Evolutionary conservation across 2,113 vertebrate species (phyloP).

Genomic region (Cottus gobio): DNA sequence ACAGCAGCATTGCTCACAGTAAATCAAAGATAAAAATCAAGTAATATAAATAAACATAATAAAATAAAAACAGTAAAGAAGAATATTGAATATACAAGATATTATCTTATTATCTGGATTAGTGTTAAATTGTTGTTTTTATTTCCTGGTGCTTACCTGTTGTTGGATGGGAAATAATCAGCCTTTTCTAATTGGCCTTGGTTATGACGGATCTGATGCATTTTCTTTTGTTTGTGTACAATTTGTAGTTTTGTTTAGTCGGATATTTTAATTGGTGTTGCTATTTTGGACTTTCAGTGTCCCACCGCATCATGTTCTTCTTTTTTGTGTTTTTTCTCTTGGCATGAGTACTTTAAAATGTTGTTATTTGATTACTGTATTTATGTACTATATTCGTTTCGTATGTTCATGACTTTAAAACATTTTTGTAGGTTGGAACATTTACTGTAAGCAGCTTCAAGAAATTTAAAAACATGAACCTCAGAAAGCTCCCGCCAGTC

Average conservation of each 20-base stretch:
- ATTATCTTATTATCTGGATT: not conserved
- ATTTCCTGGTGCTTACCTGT: not conserved
- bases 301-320: not conserved
- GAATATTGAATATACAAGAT: no score
- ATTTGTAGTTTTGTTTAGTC: not conserved
- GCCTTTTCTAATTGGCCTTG: not conserved
- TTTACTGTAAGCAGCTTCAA: not conserved
- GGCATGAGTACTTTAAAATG: not conserved
- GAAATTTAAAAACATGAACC: not conserved
- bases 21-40: no score
- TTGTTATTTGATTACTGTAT: not conserved
- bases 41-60: no score
- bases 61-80: no score
- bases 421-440: not conserved
- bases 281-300: not conserved
- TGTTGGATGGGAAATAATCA: not conserved
- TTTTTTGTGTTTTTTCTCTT: no score
- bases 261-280: not conserved
- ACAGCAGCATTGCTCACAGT: no score
- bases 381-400: not conserved
- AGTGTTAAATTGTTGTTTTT: not conserved
- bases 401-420: not conserved
- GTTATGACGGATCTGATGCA: not conserved
- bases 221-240: not conserved
- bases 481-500: conserved; percentile 6